Evolutionary conservation across 2,888 invertebrate species (phyloP), one percentile per base, ranked within the genome.

Genomic region (Cheilosia variabilis): DNA sequence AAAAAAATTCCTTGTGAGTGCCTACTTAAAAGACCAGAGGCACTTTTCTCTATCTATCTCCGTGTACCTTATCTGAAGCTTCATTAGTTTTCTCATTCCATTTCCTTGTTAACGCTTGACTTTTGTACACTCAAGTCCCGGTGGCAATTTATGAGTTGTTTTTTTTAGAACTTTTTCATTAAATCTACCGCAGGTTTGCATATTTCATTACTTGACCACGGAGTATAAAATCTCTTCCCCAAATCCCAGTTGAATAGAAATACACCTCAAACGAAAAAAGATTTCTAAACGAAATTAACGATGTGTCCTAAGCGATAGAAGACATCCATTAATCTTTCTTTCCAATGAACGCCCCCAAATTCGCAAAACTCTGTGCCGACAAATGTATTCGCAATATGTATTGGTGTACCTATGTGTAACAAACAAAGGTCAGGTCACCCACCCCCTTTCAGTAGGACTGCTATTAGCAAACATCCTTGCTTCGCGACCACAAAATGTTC

Each of bases 321-420:
- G 78, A 57, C 83, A 73, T 78, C 78, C 83, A 78, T 83, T 83
- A 68, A 78, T 83, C 78, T 47, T 47, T 19, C 9, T 47, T 78
- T 73, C 60, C 50, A 68, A 62, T 73, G 73, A 83, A 83, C 62
- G 66, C 71, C 66, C 60, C 71, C 71, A 76, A 81, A 62, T 65
- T 69, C 15, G 43, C 22, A 31, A 53, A 65, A 24, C 17, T 27
- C 24, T 27, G 17, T 34, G 63, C 19, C 43, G 13, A 15, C 31
- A 22, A 62, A 41, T 13, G 13, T 37, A 13, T 37, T 37, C 37
- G 3, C 37, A 13, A 13, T 37, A 10, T 37, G 37, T 37, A 1
- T 13, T 37, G 37, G 37, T 37, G 37, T 13, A n/a, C n/a, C n/a
- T n/a, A 37, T 45, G 52, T 65, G 37, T 58, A 43, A 53, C 72